These are phyloP conservation scores for Castor canadensis DNA, from an alignment of 2,113 vertebrate species.

Conservation along the genomic window DNA sequence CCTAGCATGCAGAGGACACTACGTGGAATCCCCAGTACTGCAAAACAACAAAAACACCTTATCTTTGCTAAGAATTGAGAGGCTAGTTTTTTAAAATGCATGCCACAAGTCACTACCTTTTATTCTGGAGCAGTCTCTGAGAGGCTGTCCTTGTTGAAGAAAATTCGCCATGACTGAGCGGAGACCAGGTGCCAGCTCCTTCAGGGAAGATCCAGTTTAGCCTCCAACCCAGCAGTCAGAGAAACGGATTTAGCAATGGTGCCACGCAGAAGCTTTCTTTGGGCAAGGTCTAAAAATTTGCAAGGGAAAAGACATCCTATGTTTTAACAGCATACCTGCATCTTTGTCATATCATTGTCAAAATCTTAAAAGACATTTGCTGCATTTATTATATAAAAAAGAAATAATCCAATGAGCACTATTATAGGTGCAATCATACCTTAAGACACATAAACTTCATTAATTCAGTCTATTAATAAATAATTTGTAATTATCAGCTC, in stretches of 20 bases:
- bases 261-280: neutral
- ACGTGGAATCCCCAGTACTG: too few relatives aligned
- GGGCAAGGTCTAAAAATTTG: neutral
- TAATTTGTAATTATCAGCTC: neutral
- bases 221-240: neutral
- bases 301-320: neutral
- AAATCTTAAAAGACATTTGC: slow-evolving; percentile 3
- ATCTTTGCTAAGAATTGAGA: neutral
- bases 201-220: neutral
- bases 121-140: neutral
- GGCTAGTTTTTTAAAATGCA: neutral
- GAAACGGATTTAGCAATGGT: neutral
- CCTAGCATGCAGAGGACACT: too few relatives aligned
- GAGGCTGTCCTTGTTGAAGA: neutral
- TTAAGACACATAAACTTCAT: neutral
- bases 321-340: neutral
- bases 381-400: neutral
- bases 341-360: neutral
- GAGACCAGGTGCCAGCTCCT: fast-evolving
- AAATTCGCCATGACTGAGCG: neutral
- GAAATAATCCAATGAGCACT: neutral
- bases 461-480: slow-evolving; percentile 10
- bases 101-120: neutral
- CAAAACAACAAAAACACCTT: too few relatives aligned
- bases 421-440: too few relatives aligned